Evolutionary conservation across 2,113 vertebrate species (phyloP), one percentile per base, ranked within the genome.

Genomic region (Rhizomys pruinosus): DNA sequence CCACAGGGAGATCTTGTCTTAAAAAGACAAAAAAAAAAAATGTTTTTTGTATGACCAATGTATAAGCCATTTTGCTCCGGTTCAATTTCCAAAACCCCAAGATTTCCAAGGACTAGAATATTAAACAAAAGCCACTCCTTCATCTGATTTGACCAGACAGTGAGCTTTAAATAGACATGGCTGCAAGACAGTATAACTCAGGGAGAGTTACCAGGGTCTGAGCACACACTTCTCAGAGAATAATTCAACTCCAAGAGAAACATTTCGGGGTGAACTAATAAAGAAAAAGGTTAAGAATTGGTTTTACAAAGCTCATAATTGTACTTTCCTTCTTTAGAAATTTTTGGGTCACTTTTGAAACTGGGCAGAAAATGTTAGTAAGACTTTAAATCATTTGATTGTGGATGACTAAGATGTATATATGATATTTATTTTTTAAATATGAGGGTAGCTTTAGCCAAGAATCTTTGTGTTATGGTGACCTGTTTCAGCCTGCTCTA

Each of bases 261-360:
- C 52, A 81, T 32, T 37, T 92, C n/a, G 57, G 16, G 0, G 0
- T 42, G 23, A 91, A 37, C n/a, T 34, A 17, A 63, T 79, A 61
- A 87, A 92, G 78, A 39, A 82, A 89, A 79, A 78, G 22, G 34
- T 87, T 84, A 87, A 78, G 72, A 68, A 78, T 2, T 61, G 17
- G 29, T 91, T 84, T 61, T 20, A 90, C 80, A 88, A 59, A 39
- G 72, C 23, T 59, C 29, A 57, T 29, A 74, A 74, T 78, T 80
- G 15, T 37, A 17, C 44, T 87, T 82, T 68, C 1, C 57, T 69
- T 81, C 2, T 91, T 72, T 13, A 93, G 79, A 37, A 42, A 32
- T 81, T 87, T 94, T 95, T 76, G 27, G 87, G 66, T 57, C 66
- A 84, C 44, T 84, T 89, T 89, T 89, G 84, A 84, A 74, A 93